Conservation (phyloP, 2,888 invertebrate species). For the Dione juno region DNA sequence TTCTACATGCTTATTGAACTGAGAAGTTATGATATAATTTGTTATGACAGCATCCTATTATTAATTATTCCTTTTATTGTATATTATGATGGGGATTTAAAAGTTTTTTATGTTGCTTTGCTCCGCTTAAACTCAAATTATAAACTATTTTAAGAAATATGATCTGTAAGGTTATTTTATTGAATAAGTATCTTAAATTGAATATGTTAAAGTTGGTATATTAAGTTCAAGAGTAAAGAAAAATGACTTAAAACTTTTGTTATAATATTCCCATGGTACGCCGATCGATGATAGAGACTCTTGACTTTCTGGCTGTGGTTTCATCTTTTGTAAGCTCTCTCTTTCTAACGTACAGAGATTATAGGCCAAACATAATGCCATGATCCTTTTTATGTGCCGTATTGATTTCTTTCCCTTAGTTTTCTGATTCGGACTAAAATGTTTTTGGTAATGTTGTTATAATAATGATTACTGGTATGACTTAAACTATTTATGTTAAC, state of each 20-base stretch:
- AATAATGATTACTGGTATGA: too few relatives aligned
- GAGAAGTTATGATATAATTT: slow-evolving; percentile 81
- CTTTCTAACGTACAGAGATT: slow-evolving; percentile 67
- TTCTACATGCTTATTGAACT: slow-evolving; percentile 71
- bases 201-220: slow-evolving; percentile 50
- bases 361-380: slow-evolving; percentile 62
- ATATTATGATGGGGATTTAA: slow-evolving; percentile 44
- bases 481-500: too few relatives aligned
- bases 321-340: slow-evolving; percentile 69
- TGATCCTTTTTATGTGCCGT: slow-evolving; percentile 73
- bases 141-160: slow-evolving; percentile 57
- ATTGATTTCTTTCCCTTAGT: slow-evolving; percentile 75
- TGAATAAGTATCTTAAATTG: slow-evolving; percentile 20
- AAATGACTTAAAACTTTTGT: slow-evolving; percentile 39
- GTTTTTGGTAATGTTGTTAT: slow-evolving; percentile 3
- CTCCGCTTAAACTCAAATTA: slow-evolving; percentile 34
- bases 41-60: slow-evolving; percentile 79
- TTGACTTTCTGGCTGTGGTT: slow-evolving; percentile 72
- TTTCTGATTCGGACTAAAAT: slow-evolving; percentile 55
- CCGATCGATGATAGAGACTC: slow-evolving; percentile 80
- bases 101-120: slow-evolving; percentile 43
- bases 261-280: slow-evolving; percentile 50
- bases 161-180: slow-evolving; percentile 55
- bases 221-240: slow-evolving; percentile 48
- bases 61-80: slow-evolving; percentile 57